A percentile compares a stretch with the other conserved stretches of the same genome.
These are phyloP conservation scores for Tangara arthus DNA, from an alignment of 2,797 vertebrate genomes.

Conservation along the genomic window DNA sequence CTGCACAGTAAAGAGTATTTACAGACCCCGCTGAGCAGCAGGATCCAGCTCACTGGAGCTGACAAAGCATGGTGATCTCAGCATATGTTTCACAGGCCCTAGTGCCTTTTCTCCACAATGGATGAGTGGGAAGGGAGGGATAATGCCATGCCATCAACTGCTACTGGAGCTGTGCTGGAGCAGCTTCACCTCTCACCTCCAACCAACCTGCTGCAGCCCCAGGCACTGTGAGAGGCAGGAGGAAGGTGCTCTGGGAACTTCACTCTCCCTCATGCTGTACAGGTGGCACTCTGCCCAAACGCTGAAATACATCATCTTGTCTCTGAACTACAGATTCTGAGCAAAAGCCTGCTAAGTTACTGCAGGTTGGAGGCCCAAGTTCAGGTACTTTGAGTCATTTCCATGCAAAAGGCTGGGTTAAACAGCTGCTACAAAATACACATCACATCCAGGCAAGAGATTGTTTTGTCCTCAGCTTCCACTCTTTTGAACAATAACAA, in stretches of 20 bases:
- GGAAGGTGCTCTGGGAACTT: background rate
- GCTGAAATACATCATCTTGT: background rate
- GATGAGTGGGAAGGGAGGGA: background rate
- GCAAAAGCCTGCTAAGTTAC: background rate
- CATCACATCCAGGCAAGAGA: background rate
- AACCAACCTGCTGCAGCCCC: background rate
- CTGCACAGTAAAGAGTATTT: background rate
- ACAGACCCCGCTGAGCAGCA: background rate
- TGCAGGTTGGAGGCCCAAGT: background rate
- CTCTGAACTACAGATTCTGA: background rate
- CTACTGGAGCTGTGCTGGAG: background rate
- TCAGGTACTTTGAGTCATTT: background rate
- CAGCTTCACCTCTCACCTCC: background rate
- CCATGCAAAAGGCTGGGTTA: background rate
- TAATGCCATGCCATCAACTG: background rate
- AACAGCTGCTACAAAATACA: background rate
- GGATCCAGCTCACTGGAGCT: background rate
- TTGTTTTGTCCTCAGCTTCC: background rate
- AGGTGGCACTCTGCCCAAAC: background rate
- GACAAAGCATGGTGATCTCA: background rate
- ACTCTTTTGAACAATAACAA: background rate
- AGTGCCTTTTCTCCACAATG: background rate
- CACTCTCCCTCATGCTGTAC: accelerated
- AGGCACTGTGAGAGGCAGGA: background rate
- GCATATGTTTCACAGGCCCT: background rate